Conservation (phyloP, 2,113 vertebrate genomes). For the Scytalopus superciliaris region DNA sequence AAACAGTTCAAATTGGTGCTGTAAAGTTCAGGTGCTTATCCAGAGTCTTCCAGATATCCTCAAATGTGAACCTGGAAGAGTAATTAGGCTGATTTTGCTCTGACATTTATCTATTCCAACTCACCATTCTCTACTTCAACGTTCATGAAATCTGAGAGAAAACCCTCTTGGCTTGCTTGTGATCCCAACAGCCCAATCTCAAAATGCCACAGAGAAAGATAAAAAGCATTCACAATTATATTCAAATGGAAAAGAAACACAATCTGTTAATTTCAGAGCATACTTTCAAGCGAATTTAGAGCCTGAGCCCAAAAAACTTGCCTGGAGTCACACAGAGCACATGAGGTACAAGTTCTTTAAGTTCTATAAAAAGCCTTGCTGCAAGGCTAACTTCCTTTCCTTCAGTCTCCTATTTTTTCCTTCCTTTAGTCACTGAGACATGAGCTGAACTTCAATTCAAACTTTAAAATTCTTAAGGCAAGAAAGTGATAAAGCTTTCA, state of each 20-base stretch:
- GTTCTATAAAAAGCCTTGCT: not conserved
- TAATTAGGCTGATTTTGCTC: not conserved
- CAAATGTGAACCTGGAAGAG: not conserved
- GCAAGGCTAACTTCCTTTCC: not conserved
- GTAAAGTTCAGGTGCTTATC: not conserved
- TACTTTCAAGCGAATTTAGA: not conserved
- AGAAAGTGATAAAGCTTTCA: not conserved
- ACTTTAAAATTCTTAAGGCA: not conserved
- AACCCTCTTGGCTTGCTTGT: not conserved
- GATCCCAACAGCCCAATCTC: not conserved
- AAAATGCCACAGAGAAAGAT: not conserved
- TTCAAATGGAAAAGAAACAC: not conserved
- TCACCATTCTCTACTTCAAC: fast-evolving
- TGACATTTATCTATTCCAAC: not conserved
- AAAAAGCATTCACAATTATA: not conserved
- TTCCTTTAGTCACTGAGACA: not conserved
- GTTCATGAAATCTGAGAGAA: not conserved
- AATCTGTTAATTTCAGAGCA: not conserved
- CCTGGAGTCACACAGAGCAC: not conserved
- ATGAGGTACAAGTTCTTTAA: not conserved
- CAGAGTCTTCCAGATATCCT: not conserved
- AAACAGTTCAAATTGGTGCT: not conserved
- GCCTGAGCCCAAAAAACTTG: not conserved
- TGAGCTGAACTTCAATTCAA: not conserved
- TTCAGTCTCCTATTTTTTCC: not conserved